These are phyloP conservation scores for Cuniculus paca DNA, from an alignment of 2,797 vertebrate genomes.

Conservation along the genomic window DNA sequence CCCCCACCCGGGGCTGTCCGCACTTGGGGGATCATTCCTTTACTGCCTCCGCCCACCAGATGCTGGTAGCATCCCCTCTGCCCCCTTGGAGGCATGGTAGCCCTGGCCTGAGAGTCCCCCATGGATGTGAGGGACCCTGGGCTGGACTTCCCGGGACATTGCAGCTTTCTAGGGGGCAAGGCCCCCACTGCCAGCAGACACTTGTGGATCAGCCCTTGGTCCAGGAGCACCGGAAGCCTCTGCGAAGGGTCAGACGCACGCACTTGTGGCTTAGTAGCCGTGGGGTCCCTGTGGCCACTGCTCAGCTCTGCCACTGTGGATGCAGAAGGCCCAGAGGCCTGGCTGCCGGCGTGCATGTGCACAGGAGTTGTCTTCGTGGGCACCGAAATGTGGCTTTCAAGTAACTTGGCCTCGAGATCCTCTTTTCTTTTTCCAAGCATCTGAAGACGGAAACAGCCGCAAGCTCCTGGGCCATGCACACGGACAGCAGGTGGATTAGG, in stretches of 20 bases:
- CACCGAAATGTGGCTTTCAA: neutral
- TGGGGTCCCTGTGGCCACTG: fast-evolving
- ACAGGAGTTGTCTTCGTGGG: fast-evolving
- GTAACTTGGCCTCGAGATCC: neutral
- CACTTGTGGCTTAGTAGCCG: fast-evolving
- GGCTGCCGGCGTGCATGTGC: fast-evolving
- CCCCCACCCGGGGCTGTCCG: fast-evolving
- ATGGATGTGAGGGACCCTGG: fast-evolving
- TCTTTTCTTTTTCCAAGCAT: too few relatives aligned
- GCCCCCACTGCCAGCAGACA: fast-evolving
- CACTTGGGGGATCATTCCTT: fast-evolving
- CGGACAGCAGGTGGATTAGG: fast-evolving
- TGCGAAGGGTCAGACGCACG: neutral
- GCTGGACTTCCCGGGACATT: neutral
- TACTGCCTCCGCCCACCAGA: fast-evolving
- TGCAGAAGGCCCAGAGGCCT: fast-evolving
- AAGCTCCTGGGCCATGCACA: fast-evolving
- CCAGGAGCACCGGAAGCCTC: neutral
- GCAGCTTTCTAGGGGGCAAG: fast-evolving
- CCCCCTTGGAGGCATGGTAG: neutral
- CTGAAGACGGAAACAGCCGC: neutral
- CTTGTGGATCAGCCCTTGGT: neutral
- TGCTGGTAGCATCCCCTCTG: too few relatives aligned
- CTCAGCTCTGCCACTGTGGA: neutral
- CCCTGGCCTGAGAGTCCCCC: neutral